Conservation (phyloP, 1,140 invertebrate genomes). For the Lucilia cuprina region DNA sequence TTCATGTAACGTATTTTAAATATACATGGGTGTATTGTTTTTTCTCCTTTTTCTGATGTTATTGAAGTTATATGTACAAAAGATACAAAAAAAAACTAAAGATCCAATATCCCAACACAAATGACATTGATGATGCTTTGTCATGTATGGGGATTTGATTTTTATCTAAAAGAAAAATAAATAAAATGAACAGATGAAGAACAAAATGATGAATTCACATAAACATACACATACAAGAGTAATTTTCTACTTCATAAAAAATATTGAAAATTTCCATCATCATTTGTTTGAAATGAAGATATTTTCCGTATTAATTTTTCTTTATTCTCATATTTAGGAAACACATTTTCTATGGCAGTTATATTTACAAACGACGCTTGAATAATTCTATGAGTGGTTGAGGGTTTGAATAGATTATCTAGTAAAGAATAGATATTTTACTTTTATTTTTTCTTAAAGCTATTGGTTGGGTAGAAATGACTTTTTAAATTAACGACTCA, state of each 20-base stretch:
- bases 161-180: conserved; percentile 18
- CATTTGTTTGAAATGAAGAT: conserved; percentile 4
- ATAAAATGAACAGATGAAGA: not conserved
- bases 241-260: not conserved
- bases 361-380: not conserved
- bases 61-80: not conserved
- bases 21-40: not conserved
- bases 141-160: conserved; percentile 31
- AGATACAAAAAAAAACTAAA: not conserved
- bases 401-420: not conserved
- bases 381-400: not conserved
- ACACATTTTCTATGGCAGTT: not conserved
- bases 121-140: conserved; percentile 32
- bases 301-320: not conserved
- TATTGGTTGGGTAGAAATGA: not conserved
- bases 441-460: not conserved
- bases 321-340: not conserved
- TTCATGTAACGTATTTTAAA: not conserved
- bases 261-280: conserved; percentile 8
- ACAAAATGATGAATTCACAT: not conserved
- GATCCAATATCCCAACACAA: not conserved
- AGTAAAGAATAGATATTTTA: not conserved
- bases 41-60: not conserved
- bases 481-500: not conserved
- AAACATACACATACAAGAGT: not conserved